phyloP scores from a whole-genome alignment of 2,888 invertebrate species.

The Trimorus sp. region DNA sequence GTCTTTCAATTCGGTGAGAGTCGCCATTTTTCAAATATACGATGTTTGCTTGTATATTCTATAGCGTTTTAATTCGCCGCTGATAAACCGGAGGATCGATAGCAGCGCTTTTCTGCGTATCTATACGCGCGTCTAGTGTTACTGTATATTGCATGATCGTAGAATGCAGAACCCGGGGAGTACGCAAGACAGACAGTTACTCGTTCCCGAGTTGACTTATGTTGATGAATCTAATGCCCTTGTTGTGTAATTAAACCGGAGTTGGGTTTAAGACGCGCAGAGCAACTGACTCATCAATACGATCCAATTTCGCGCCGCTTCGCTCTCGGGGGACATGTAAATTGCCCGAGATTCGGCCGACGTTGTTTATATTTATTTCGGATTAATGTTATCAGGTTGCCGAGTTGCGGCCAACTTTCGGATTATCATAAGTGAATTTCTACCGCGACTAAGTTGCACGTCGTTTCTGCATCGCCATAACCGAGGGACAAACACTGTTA shows the following conservation, averaged over 20 bases:
- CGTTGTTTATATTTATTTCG: slow-evolving; percentile 39
- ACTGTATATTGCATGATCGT: slow-evolving; percentile 53
- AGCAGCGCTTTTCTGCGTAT: slow-evolving; percentile 39
- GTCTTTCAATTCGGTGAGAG: too few species aligned
- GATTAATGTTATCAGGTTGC: slow-evolving; percentile 19
- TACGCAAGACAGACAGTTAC: slow-evolving; percentile 38
- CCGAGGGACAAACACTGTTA: too few species aligned
- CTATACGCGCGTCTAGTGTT: slow-evolving; percentile 45
- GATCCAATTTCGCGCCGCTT: slow-evolving; percentile 30
- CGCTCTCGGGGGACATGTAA: slow-evolving; percentile 36
- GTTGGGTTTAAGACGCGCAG: slow-evolving; percentile 28
- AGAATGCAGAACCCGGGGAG: slow-evolving; percentile 24
- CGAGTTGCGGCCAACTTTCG: slow-evolving; percentile 14
- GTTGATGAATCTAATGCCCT: slow-evolving; percentile 57
- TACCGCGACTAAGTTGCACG: too few species aligned
- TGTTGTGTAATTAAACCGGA: slow-evolving; percentile 53
- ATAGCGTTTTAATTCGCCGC: slow-evolving; percentile 40
- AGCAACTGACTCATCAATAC: slow-evolving; percentile 49
- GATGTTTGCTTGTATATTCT: slow-evolving; percentile 30
- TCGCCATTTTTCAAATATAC: slow-evolving; percentile 4
- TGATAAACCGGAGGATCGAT: slow-evolving; percentile 55
- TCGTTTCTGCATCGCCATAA: too few species aligned
- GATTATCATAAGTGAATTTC: slow-evolving; percentile 8
- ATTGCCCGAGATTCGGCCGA: slow-evolving; percentile 33
- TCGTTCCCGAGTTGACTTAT: slow-evolving; percentile 51